Base-by-base conservation (phyloP, 1,140 invertebrate species). In the Drosophila prosaltans region DNA sequence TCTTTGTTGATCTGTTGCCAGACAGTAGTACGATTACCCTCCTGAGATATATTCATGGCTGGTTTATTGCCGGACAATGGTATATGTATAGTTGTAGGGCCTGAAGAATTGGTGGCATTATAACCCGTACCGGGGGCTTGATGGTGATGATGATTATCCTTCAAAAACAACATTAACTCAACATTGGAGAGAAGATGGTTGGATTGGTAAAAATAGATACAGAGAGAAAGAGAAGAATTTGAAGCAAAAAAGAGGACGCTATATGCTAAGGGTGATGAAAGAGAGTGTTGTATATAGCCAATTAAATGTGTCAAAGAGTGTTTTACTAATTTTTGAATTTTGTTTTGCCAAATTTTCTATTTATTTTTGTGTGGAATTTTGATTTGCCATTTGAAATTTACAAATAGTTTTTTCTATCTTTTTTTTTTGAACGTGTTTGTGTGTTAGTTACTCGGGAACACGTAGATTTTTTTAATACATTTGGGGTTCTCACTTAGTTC, bases 11-110 rank as follows among this genome's bases (percentile, higher is more conserved):
- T 97, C 92, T 98, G 97, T 88, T 98, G 97, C 98, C 98, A 99
- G 81, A 98, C 97, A 26, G 96, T 97, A 30, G 96, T 97, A 91
- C 97, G 97, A 89, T 98, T 97, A 21, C 99, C 96, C 92, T 98
- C 98, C 92, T 98, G 97, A 21, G 97, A 96, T 86, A 98, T 98
- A 93, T 98, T 98, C 74, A 98, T 97, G 11, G 96, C 95, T 39
- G 95, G 94, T 70, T 66, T 78, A 98, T 98, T 55, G 26, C 85
- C 91, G 43, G 78, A 79, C 6, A 99, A 94, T 94, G 83, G 94
- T 88, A 90, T 93, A 92, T 89, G 81, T 63, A 91, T 92, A 43
- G 80, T 91, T 51, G 79, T 90, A 28, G 85, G 81, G 30, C 74
- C 85, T 26, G 80, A 41, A 2, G 71, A 28, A 54, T 61, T 74